Base-by-base conservation (phyloP, 2,113 vertebrate species). In the Hipposideros armiger region DNA sequence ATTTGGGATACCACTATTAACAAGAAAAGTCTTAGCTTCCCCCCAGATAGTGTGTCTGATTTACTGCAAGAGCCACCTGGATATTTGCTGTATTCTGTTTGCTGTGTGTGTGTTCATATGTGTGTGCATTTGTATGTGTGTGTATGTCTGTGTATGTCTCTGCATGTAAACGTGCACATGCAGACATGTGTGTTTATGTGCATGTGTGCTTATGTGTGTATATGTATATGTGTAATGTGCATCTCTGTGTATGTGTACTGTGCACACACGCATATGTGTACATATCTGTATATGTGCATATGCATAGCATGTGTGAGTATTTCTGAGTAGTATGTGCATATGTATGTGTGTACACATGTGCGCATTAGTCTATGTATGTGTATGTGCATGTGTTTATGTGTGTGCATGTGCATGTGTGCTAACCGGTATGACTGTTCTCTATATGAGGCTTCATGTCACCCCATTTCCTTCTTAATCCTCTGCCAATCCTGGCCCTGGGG, bases 271-370 rank as follows among this genome's bases (percentile, higher is more conserved):
- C 36, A 40, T 36, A 26, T 3, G 3, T n/a, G 28, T 6, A 54
- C 40, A 22, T 36, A 7, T 11, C 22, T 15, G 0, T 19, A 16
- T 47, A 6, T 40, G 19, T 4, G 0, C 28, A 42, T 28, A 10
- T 8, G 32, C 26, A 42, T 52, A 52, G 24, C 26, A 28, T 30
- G 15, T 50, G 0, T 86, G 74, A 74, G 15, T 28, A 50, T 11
- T 45, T 82, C 11, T 60, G 1, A 17, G 14, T 8, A 30, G 40
- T 0, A 0, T 32, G 4, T 50, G 0, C 17, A 16, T 42, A 13
- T 7, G 11, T 2, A 7, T 4, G 2, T 4, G 1, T 15, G 7
- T 16, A 8, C 6, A 3, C 42, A 1, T 62, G 7, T 64, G 36
- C 28, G 22, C 10, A 11, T 50, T 2, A 11, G 47, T 36, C 36